Percentiles rank a stretch among this genome's conserved stretches.
These are phyloP conservation scores for Oryzias melastigma DNA, from an alignment of 2,113 vertebrate species.

Conservation along the genomic window DNA sequence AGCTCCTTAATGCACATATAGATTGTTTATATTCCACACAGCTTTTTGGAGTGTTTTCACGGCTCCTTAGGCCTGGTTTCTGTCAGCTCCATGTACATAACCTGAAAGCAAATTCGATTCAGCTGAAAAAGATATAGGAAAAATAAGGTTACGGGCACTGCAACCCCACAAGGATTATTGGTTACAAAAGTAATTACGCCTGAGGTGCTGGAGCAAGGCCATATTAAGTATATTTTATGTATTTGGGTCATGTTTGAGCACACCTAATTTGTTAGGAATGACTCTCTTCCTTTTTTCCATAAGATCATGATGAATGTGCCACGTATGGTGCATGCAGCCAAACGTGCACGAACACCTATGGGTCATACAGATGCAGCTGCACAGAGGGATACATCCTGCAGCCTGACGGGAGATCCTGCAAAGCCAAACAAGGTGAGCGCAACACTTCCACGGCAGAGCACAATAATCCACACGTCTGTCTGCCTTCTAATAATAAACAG, in stretches of 20 bases:
- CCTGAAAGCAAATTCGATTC: constrained; percentile 27
- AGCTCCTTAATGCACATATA: constrained; percentile 3
- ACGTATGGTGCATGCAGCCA: constrained; percentile 92
- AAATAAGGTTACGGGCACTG: constrained; percentile 16
- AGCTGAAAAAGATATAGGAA: constrained; percentile 18
- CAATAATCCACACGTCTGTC: constrained; percentile 48
- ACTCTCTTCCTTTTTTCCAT: constrained; percentile 63
- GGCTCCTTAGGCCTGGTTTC: background rate
- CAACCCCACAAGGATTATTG: constrained; percentile 38
- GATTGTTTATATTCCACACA: background rate
- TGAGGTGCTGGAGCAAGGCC: constrained; percentile 61
- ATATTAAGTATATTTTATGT: constrained; percentile 76
- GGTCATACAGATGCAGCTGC: constrained; percentile 91
- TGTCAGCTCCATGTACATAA: background rate
- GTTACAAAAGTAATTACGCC: constrained; percentile 66
- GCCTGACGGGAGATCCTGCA: constrained; percentile 89
- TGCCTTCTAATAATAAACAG: constrained; percentile 61
- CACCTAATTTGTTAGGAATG: constrained; percentile 79
- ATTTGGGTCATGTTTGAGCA: constrained; percentile 80
- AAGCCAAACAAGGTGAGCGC: constrained; percentile 89
- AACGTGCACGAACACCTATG: constrained; percentile 87
- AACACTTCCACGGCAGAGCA: constrained; percentile 27
- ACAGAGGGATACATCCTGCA: constrained; percentile 91
- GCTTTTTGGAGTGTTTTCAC: background rate
- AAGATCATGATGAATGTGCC: constrained; percentile 94